Evolutionary conservation across 2,888 invertebrate genomes (phyloP), one percentile per base, ranked within the genome.

Genomic region (Cephus pulcher): DNA sequence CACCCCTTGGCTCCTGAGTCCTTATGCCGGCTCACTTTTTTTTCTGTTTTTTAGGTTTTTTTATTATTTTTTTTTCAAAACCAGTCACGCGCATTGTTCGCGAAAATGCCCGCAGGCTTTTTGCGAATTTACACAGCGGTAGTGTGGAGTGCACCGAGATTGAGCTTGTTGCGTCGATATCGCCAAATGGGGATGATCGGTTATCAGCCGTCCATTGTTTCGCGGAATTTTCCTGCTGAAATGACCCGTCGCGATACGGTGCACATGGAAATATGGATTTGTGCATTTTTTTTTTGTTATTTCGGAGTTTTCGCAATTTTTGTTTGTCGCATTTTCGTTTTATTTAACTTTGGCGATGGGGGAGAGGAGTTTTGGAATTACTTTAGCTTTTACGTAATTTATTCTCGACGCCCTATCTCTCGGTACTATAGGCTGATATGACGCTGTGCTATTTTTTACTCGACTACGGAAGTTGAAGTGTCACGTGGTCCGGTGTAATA

Each of bases 21-120:
- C 56, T 56, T 23, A 56, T 74, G 74, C 35, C 12, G 35, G 74
- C 23, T 74, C 78, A 75, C 78, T 23, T 34, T 34, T 40, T 56
- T n/a, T 78, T 75, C 78, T 75, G 80, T 80, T 82, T 75, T 33
- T 33, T 33, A 4, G 30, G 30, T 32, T 2, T 32, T 2, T 32
- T 81, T n/a, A n/a, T 78, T 80, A 75, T 77, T 73, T 40, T 2
- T 56, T 56, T 56, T 6, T 23, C 56, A 23, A 56, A 23, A 40
- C 23, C 23, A 56, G 56, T 23, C 56, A 15, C 40, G 23, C 0
- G 15, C 9, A 56, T 56, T 56, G 56, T 56, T 23, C 56, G 56
- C 56, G 56, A 56, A 56, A 56, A 56, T 56, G 56, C 56, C 56
- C 23, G 56, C 56, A 56, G 56, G 56, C 56, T 56, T 56, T 56